phyloP scores from a whole-genome alignment of 1,140 invertebrate species.

The Leptinotarsa texana region DNA sequence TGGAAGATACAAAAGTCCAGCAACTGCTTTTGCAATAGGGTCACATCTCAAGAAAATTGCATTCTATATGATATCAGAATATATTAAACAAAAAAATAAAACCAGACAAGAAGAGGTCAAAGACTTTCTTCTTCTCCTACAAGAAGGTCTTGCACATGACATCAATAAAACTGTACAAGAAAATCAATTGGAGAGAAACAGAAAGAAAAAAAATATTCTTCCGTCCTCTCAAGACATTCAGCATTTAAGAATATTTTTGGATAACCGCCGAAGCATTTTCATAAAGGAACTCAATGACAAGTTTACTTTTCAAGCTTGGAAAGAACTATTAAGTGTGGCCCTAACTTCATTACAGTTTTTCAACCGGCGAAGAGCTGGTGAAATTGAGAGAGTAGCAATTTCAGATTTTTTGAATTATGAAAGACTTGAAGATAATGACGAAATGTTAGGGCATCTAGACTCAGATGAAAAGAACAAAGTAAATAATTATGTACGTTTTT shows the following conservation, averaged over 20 bases:
- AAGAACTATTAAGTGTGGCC: not conserved
- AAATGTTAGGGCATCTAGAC: too few relatives aligned
- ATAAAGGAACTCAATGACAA: not conserved
- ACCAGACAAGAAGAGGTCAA: not conserved
- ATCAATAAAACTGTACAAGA: conserved; percentile 22
- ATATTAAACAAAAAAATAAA: conserved; percentile 14
- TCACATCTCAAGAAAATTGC: conserved; percentile 2
- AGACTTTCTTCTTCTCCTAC: conserved; percentile 11
- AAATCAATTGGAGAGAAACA: conserved; percentile 12
- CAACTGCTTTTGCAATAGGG: not conserved
- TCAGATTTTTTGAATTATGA: not conserved
- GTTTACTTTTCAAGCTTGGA: conserved; percentile 14
- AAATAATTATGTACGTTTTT: conserved; percentile 18
- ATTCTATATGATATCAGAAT: not conserved
- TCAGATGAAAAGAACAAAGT: not conserved
- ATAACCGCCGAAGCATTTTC: not conserved
- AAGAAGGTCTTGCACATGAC: conserved; percentile 12
- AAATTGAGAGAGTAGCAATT: conserved; percentile 11
- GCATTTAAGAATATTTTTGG: not conserved
- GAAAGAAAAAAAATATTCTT: conserved; percentile 13
- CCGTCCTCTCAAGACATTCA: conserved; percentile 10
- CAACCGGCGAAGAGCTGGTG: conserved; percentile 15
- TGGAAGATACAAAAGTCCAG: conserved; percentile 2
- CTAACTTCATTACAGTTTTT: conserved; percentile 7
- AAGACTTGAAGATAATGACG: too few relatives aligned